These are phyloP conservation scores for Acanthurus leucopareius DNA, from an alignment of 2,797 vertebrate genomes.

Conservation along the genomic window DNA sequence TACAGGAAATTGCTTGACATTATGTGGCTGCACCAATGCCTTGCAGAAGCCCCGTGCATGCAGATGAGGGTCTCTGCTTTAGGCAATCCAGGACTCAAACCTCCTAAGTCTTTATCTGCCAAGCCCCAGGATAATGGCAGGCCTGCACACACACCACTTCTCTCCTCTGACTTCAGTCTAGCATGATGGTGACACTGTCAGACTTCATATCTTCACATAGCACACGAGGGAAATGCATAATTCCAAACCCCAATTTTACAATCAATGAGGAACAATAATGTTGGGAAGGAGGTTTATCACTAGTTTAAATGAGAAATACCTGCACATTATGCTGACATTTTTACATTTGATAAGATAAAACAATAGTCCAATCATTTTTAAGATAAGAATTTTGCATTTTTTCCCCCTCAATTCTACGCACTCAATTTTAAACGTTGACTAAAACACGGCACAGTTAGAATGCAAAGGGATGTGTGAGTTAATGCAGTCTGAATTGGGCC, in stretches of 20 bases:
- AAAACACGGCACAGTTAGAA: constrained; percentile 22
- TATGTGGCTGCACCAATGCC: constrained; percentile 70
- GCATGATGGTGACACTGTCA: constrained; percentile 66
- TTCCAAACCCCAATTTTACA: constrained; percentile 38
- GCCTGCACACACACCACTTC: constrained; percentile 49
- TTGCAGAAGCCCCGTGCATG: constrained; percentile 72
- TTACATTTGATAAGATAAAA: constrained; percentile 51
- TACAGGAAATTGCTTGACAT: constrained; percentile 82
- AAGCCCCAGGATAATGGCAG: constrained; percentile 74
- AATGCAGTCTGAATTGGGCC: constrained; percentile 34
- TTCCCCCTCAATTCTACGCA: background rate
- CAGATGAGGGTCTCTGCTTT: constrained; percentile 78
- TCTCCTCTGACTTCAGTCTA: constrained; percentile 61
- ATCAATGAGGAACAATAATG: constrained; percentile 38
- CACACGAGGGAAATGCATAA: constrained; percentile 44
- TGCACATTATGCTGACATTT: constrained; percentile 43
- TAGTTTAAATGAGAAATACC: constrained; percentile 50
- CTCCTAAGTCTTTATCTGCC: constrained; percentile 82
- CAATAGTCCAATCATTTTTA: constrained; percentile 41
- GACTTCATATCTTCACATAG: constrained; percentile 47
- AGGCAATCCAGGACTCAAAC: constrained; percentile 81
- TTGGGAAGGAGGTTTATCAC: constrained; percentile 18
- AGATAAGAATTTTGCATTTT: constrained; percentile 20
- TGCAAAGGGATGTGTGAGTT: background rate
- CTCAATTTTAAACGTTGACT: constrained; percentile 25